Evolutionary conservation across 2,888 invertebrate genomes (phyloP), one percentile per base, ranked within the genome.

Genomic region (Philonicus albiceps): DNA sequence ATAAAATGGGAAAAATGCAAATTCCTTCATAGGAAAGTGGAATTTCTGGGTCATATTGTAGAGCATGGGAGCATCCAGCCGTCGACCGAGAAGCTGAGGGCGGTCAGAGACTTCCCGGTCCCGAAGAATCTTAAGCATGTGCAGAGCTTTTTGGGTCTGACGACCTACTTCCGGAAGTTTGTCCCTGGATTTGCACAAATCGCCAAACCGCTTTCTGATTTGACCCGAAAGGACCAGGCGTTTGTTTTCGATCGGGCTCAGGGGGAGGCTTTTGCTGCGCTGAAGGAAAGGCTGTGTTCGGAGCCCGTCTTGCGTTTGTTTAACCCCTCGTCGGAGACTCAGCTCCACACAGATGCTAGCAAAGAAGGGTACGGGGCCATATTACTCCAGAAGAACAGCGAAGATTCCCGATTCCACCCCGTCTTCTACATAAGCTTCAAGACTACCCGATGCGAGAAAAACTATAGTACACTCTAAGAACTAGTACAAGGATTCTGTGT

Each of bases 1-100:
- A 16, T 87, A n/a, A 88, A 87, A n/a, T 86, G 86, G 49, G 73
- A 85, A 27, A 88, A 88, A 31, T 88, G 87, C 22, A 30, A 75
- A 22, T 88, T 88, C 75, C 72, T 88, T 30, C 64, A 86, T 19
- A 27, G 76, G 27, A 74, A 43, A 34, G 78, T 87, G 0, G 85
- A 88, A 27, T 88, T 87, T 55, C 81, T 88, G 31, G 87, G 88
- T 3, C 64, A 88, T 31, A 13, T 86, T 5, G 37, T 88, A 7
- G 55, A 87, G 22, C 34, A 74, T 34, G 78, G 85, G 6, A 74
- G 43, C 30, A 64, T 88, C 22, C 86, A 53, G 6, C 87, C 88
- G 7, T 84, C 86, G 22, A 11, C 40, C 30, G 16, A 64, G 4
- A 87, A 88, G 73, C 40, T 83, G 34, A 40, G 78, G 22, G 87